Conservation (phyloP, 2,797 vertebrate genomes). For the Centroberyx gerrardi region DNA sequence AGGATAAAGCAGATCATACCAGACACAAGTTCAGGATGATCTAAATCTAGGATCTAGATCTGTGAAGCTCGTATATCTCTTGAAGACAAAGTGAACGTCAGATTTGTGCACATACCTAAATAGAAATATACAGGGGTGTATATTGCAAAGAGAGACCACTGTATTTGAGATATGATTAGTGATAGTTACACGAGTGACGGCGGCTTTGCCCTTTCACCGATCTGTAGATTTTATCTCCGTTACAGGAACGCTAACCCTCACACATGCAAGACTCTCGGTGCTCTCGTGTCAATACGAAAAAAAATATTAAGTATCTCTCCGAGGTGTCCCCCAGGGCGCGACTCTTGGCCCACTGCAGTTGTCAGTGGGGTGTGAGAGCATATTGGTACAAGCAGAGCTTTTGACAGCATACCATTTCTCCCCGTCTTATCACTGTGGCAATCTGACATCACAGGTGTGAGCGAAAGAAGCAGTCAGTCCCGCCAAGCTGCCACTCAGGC, state of each 20-base stretch:
- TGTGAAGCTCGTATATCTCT: no score
- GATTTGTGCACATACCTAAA: no score
- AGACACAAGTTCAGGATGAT: no score
- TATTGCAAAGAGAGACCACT: background rate
- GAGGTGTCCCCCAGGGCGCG: constrained; percentile 26
- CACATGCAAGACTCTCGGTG: constrained; percentile 41
- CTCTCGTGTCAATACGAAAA: constrained; percentile 28
- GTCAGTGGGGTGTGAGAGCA: constrained; percentile 9
- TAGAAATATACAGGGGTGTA: background rate
- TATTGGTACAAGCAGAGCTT: background rate
- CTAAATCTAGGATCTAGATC: no score
- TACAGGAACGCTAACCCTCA: constrained; percentile 52
- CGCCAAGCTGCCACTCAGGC: background rate
- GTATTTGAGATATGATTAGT: no score
- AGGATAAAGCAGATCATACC: no score
- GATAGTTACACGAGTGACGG: constrained; percentile 4
- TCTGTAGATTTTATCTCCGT: constrained; percentile 37
- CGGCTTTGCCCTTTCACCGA: background rate
- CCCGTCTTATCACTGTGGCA: constrained; percentile 11
- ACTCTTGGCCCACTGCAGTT: constrained; percentile 10
- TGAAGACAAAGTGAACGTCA: no score
- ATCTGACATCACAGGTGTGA: constrained; percentile 55
- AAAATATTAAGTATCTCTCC: constrained; percentile 14
- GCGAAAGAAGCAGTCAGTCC: constrained; percentile 13
- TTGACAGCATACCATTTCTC: constrained; percentile 15